Evolutionary conservation across 2,797 vertebrate species (phyloP), one percentile per base, ranked within the genome.

Genomic region (Agapornis canus): DNA sequence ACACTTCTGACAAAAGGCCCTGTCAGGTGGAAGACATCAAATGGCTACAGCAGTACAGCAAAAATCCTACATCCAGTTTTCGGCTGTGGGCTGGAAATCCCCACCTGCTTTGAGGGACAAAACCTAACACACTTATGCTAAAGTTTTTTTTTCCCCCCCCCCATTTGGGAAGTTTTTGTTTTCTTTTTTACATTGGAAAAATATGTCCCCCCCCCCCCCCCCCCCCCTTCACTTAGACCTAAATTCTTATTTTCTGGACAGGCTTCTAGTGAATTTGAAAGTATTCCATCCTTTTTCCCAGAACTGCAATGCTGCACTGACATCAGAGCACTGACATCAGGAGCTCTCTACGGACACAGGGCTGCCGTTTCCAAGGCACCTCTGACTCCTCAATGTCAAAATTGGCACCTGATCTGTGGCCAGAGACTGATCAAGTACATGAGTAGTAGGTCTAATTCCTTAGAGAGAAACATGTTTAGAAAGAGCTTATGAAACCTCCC

Each of bases 121-220:
- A 77, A 26, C 12, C 22, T 29, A 31, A 45, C 26, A 54, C 1
- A 2, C 4, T 69, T 54, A 43, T 0, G 2, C 19, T 4, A 42
- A n/a, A 23, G 59, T 82, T 4, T 1, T 22, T 13, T 32, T 86
- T 75, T 71, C 18, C 86, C 82, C 17, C 48, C 8, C 13, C 0
- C 1, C 1, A 19, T 47, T 61, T 86, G 60, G 63, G 80, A 87
- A 70, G 25, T 45, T 16, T 13, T 80, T 49, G 6, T 1, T 45
- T 80, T 65, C 9, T 65, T 63, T 75, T 71, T 82, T 45, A 23
- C 31, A 56, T n/a, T 3, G 6, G 32, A 68, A 89, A 64, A 3
- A 8, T 56, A 59, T 18, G 7, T 49, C 2, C 2, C 5, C 6
- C n/a, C 10, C 5, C 6, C 13, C 42, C 37, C 42, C 37, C 40